Conservation (phyloP, 2,113 vertebrate genomes). For the Pampusana beccarii region DNA sequence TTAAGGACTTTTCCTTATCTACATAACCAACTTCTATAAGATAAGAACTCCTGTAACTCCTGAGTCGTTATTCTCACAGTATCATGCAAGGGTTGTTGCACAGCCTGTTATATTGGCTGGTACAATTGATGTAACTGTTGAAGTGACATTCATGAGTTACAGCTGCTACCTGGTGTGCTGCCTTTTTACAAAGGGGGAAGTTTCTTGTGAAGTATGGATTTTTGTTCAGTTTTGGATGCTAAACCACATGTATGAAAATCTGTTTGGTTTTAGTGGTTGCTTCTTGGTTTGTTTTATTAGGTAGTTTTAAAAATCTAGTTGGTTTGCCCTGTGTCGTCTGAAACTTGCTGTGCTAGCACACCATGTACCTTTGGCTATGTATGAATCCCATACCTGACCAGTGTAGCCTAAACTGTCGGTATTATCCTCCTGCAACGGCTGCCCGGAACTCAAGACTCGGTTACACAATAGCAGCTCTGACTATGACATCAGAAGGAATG, state of each 20-base stretch:
- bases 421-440: background rate
- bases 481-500: background rate
- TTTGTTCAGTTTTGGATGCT: background rate
- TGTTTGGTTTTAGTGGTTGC: background rate
- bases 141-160: background rate
- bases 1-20: background rate
- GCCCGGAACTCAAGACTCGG: background rate
- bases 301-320: background rate
- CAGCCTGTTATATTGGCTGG: background rate
- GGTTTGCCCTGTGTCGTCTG: background rate
- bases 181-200: background rate
- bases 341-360: background rate
- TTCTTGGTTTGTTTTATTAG: background rate
- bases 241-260: background rate
- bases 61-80: background rate
- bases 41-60: background rate
- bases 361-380: background rate
- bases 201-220: background rate
- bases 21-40: background rate
- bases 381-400: background rate
- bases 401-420: background rate
- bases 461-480: background rate
- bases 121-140: background rate
- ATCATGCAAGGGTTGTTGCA: too few relatives aligned
- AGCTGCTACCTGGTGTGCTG: background rate